Conservation (phyloP, 2,797 vertebrate species). For the Thamnophis elegans region DNA sequence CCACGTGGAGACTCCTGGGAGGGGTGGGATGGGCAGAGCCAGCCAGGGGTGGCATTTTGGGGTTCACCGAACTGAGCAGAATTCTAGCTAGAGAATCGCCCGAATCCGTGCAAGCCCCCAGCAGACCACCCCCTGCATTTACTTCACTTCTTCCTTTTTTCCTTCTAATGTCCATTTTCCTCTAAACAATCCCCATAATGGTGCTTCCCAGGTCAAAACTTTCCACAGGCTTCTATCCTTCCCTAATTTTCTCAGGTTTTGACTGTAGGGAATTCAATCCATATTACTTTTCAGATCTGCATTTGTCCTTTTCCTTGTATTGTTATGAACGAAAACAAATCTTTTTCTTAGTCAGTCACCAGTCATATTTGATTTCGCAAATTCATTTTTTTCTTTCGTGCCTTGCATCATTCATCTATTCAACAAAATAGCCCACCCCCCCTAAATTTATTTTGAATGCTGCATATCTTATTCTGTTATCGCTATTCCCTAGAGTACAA, state of each 20-base stretch:
- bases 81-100: too few relatives aligned
- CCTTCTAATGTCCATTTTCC: not conserved
- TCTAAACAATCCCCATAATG: not conserved
- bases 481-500: not conserved
- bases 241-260: not conserved
- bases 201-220: not conserved
- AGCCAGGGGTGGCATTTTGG: too few relatives aligned
- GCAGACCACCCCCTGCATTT: not conserved
- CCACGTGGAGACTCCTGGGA: too few relatives aligned
- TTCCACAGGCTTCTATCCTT: not conserved
- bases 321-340: not conserved
- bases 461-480: not conserved
- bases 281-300: not conserved
- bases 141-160: not conserved
- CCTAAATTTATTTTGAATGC: not conserved
- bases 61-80: too few relatives aligned
- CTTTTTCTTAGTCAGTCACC: not conserved
- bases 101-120: too few relatives aligned
- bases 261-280: not conserved
- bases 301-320: not conserved
- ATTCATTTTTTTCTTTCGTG: not conserved
- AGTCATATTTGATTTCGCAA: not conserved
- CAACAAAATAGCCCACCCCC: not conserved
- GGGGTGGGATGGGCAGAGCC: too few relatives aligned
- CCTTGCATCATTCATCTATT: not conserved